Evolutionary conservation across 2,113 vertebrate species (phyloP).

Genomic region (Mesocricetus auratus): DNA sequence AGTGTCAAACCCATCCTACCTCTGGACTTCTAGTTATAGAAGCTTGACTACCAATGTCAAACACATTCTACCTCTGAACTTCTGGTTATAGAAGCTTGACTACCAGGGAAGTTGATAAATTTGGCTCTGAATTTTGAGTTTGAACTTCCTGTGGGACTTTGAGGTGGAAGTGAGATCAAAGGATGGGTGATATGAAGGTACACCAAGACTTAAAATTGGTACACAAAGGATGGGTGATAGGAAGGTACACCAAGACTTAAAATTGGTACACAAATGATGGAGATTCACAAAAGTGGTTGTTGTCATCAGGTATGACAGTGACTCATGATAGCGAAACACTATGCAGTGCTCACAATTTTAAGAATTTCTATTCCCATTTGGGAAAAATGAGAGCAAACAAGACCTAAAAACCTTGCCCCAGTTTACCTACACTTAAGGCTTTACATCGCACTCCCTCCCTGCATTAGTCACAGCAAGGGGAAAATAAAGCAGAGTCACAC

Average conservation of each 20-base stretch:
- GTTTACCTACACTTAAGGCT: not conserved
- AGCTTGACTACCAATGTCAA: too few species aligned
- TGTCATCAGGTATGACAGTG: not conserved
- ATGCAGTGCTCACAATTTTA: not conserved
- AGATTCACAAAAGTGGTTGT: not conserved
- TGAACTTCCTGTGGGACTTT: not conserved
- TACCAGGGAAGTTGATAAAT: constrained; percentile 7
- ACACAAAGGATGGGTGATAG: not conserved
- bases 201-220: not conserved
- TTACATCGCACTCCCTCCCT: not conserved
- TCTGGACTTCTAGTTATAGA: constrained; percentile 46
- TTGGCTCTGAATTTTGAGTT: constrained; percentile 6
- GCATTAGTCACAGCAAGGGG: not conserved
- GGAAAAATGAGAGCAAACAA: not conserved
- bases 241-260: not conserved
- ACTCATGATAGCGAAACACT: not conserved
- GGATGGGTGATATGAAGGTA: not conserved
- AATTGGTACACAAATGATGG: not conserved
- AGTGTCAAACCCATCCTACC: not conserved
- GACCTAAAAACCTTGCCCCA: not conserved
- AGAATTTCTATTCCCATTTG: not conserved
- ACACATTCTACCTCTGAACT: constrained; percentile 41
- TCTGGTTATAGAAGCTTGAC: not conserved
- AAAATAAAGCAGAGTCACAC: not conserved
- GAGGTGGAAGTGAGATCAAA: not conserved